phyloP scores from a whole-genome alignment of 2,113 vertebrate genomes.

The Sula dactylatra region DNA sequence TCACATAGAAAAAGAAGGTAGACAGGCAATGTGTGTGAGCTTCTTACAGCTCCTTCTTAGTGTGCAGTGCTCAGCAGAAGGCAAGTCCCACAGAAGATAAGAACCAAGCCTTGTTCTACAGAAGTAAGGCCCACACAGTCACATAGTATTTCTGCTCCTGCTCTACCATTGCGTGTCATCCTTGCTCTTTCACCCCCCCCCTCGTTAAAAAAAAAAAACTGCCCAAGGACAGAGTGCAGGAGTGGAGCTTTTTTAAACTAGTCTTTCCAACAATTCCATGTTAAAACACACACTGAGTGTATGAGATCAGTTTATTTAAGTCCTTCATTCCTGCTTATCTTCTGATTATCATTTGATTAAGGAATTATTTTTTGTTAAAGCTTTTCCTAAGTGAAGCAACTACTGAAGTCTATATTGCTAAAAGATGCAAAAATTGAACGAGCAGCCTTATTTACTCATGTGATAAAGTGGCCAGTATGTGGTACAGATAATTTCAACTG shows the following conservation, averaged over 20 bases:
- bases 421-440: fast-evolving
- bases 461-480: fast-evolving
- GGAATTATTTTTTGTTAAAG: neutral
- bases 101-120: neutral
- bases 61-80: neutral
- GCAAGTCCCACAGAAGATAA: neutral
- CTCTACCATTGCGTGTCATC: neutral
- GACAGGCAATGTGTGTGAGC: too few relatives aligned
- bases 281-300: too few relatives aligned
- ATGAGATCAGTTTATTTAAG: fast-evolving
- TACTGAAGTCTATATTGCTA: fast-evolving
- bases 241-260: neutral
- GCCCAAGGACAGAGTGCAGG: too few relatives aligned
- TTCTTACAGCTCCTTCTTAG: neutral
- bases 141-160: neutral
- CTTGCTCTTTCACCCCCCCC: neutral
- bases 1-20: too few relatives aligned
- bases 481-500: neutral
- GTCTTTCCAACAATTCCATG: neutral
- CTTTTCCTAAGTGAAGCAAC: neutral
- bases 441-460: fast-evolving
- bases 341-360: neutral
- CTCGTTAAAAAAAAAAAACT: too few relatives aligned
- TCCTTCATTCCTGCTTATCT: neutral
- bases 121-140: neutral